These are phyloP conservation scores for Columba guinea DNA, from an alignment of 2,797 vertebrate genomes.

Conservation along the genomic window DNA sequence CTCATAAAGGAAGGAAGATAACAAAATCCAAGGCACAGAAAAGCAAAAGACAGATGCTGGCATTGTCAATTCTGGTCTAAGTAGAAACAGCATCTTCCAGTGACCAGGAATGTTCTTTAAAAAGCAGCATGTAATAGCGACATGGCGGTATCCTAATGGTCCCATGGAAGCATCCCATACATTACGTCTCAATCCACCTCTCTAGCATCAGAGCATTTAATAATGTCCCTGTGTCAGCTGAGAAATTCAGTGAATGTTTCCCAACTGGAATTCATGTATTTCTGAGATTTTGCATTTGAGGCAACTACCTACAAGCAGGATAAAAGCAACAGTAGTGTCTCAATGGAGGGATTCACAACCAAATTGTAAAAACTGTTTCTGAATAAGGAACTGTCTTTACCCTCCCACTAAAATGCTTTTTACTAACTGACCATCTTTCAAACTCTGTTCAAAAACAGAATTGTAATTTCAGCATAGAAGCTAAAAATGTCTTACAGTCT, in stretches of 20 bases:
- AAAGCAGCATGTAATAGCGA: not conserved
- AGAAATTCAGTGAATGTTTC: not conserved
- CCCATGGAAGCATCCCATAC: not conserved
- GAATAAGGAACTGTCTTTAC: constrained; percentile 13
- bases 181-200: not conserved
- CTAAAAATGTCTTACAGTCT: constrained; percentile 10
- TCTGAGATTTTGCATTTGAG: not conserved
- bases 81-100: not conserved
- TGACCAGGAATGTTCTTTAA: not conserved
- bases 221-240: not conserved
- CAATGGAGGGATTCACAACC: not conserved
- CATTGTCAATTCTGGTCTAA: not conserved
- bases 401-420: constrained; percentile 55
- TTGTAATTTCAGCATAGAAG: constrained; percentile 43
- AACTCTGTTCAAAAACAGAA: constrained; percentile 40
- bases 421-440: constrained; percentile 50
- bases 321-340: not conserved
- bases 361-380: constrained; percentile 28
- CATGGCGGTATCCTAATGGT: not conserved
- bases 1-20: not conserved
- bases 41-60: not conserved
- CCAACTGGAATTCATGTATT: not conserved
- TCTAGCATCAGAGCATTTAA: not conserved
- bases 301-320: not conserved
- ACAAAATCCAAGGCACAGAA: not conserved